phyloP scores from a whole-genome alignment of 1,140 invertebrate genomes.

The Plectus sambesii region DNA sequence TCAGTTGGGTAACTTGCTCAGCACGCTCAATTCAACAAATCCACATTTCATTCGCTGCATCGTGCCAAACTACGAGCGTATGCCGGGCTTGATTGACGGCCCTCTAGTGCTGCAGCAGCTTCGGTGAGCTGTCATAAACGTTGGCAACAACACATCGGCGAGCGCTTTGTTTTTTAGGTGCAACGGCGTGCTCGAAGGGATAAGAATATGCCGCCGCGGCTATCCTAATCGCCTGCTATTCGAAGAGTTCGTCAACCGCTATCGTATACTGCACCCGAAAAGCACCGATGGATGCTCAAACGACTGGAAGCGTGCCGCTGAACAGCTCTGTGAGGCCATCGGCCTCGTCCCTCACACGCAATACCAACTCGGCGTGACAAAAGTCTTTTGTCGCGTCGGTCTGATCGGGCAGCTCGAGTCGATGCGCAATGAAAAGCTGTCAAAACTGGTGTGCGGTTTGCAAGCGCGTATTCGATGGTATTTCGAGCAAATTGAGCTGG shows the following conservation, averaged over 20 bases:
- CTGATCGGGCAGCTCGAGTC: conserved; percentile 34
- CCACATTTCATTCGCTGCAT: conserved; percentile 67
- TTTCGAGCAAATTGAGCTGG: conserved; percentile 5
- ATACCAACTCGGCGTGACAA: conserved; percentile 32
- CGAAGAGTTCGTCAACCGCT: conserved; percentile 69
- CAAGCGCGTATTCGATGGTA: conserved; percentile 37
- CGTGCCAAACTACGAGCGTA: conserved; percentile 88
- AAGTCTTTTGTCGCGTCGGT: conserved; percentile 39
- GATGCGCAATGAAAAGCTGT: conserved; percentile 22
- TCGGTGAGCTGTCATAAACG: conserved; percentile 56
- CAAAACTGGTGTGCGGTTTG: conserved; percentile 17
- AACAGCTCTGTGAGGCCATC: conserved; percentile 16
- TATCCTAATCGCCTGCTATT: conserved; percentile 88
- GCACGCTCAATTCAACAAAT: conserved; percentile 30
- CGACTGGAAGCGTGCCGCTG: conserved; percentile 11
- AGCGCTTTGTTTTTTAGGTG: conserved; percentile 21
- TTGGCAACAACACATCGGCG: not conserved
- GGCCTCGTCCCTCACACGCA: conserved; percentile 17
- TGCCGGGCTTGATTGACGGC: conserved; percentile 85
- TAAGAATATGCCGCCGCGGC: conserved; percentile 81
- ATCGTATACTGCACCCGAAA: conserved; percentile 36
- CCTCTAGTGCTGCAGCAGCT: conserved; percentile 84
- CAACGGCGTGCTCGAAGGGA: conserved; percentile 84
- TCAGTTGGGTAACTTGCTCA: conserved; percentile 32
- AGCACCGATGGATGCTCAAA: too few species aligned